Conservation (phyloP, 2,797 vertebrate genomes). For the Anisognathus igniventris region DNA sequence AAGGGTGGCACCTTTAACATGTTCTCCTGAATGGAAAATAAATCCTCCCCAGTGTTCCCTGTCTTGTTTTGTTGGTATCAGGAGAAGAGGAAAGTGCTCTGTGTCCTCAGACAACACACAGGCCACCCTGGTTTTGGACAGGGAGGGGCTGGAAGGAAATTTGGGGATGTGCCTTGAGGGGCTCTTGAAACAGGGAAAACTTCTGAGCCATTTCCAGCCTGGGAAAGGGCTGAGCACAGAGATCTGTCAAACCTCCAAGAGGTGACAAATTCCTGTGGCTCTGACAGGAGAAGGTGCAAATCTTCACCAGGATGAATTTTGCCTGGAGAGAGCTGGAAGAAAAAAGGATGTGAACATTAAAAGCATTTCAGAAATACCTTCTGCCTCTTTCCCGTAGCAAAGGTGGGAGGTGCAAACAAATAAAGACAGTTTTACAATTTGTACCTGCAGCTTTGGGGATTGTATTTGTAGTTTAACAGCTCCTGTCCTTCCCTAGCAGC, state of each 20-base stretch:
- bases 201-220: background rate
- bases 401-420: background rate
- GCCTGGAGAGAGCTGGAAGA: background rate
- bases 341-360: constrained; percentile 21
- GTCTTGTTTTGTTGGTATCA: background rate
- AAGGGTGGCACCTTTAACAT: background rate
- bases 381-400: background rate
- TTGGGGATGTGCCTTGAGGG: background rate
- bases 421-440: background rate
- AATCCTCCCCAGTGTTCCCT: background rate
- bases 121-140: background rate
- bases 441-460: background rate
- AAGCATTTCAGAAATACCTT: background rate
- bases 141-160: too few species aligned
- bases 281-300: background rate
- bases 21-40: background rate
- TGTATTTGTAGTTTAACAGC: background rate
- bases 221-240: background rate
- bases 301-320: background rate
- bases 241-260: background rate
- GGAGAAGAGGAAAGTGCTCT: background rate
- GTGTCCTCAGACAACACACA: fast-evolving
- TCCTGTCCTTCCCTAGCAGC: background rate
- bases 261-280: background rate
- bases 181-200: background rate